Percentiles rank a stretch among this genome's conserved stretches.
Evolutionary conservation across 1,140 invertebrate genomes (phyloP).

Genomic region (Hylaeus anthracinus): DNA sequence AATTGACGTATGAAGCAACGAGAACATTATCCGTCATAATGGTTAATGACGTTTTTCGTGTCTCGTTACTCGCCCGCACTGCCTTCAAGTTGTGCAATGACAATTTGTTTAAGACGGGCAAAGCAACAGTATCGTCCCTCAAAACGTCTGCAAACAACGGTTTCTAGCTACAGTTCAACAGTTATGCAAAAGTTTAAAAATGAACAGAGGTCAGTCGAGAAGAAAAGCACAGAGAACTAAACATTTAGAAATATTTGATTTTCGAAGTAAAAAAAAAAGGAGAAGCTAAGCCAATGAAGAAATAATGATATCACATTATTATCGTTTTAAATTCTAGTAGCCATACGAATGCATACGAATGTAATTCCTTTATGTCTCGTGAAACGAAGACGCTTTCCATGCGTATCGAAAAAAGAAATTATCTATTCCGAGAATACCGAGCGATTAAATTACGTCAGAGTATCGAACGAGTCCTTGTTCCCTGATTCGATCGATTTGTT

Average conservation of each 20-base stretch:
- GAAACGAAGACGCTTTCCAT: too few species aligned
- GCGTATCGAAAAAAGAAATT: background rate
- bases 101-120: constrained; percentile 21
- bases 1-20: constrained; percentile 49
- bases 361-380: too few species aligned
- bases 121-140: background rate
- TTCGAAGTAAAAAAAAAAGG: too few species aligned
- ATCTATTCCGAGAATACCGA: background rate
- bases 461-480: background rate
- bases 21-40: constrained; percentile 44
- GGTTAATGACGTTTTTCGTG: constrained; percentile 42
- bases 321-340: background rate
- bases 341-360: background rate
- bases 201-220: background rate
- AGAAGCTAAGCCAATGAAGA: too few species aligned
- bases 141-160: background rate
- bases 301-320: too few species aligned
- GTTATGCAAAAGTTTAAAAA: background rate
- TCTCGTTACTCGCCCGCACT: constrained; percentile 24
- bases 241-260: background rate
- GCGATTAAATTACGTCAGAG: constrained; percentile 2
- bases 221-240: background rate
- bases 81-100: constrained; percentile 41
- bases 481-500: background rate
- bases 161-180: background rate